Evolutionary conservation across 2,113 vertebrate genomes (phyloP).

Genomic region (Dermatemys mawii): DNA sequence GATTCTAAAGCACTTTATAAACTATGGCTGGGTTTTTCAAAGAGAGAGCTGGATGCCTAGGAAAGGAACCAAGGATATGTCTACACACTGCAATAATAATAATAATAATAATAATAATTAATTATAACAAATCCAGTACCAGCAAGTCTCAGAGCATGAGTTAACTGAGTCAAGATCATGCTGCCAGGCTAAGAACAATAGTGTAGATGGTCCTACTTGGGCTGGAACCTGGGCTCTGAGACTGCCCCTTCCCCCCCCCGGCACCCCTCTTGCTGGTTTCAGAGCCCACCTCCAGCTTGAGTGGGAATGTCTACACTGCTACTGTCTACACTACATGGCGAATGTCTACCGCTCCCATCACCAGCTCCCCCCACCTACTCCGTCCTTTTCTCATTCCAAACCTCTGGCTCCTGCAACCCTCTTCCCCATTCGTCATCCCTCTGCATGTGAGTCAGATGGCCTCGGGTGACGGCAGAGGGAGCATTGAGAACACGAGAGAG

Average conservation of each 20-base stretch:
- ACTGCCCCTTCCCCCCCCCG: too few relatives aligned
- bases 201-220: background rate
- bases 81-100: background rate
- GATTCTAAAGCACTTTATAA: background rate
- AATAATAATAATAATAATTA: too few relatives aligned
- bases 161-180: background rate
- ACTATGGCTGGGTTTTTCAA: background rate
- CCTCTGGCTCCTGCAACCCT: background rate
- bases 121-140: background rate
- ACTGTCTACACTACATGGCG: too few relatives aligned
- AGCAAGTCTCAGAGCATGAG: background rate
- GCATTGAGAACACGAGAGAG: background rate
- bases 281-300: too few relatives aligned
- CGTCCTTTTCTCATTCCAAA: background rate
- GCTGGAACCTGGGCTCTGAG: background rate
- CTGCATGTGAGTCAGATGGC: background rate
- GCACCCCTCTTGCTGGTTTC: too few relatives aligned
- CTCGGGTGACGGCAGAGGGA: background rate
- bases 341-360: background rate
- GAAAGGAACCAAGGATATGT: background rate
- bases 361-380: background rate
- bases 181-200: background rate
- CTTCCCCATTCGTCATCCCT: background rate
- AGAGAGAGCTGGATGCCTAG: background rate
- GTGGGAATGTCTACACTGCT: too few relatives aligned